phyloP scores from a whole-genome alignment of 2,113 vertebrate genomes.

The Grantiella picta region DNA sequence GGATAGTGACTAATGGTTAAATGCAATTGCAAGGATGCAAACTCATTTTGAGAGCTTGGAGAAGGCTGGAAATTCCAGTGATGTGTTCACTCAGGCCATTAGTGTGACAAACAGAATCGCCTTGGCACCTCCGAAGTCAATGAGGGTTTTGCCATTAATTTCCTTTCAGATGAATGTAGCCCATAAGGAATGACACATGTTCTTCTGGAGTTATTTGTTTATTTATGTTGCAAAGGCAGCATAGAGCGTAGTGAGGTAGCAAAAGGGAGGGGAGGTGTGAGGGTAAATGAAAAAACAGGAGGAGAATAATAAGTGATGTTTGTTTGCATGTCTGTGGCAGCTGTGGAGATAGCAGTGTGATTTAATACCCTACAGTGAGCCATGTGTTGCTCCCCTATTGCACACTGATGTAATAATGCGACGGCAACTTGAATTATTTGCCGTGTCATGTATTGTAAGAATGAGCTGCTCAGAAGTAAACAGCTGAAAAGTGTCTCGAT shows the following conservation, averaged over 20 bases:
- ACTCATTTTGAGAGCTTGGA: background rate
- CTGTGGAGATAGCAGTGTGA: conserved; percentile 4
- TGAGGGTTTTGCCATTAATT: background rate
- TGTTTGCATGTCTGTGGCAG: conserved; percentile 18
- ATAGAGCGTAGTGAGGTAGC: background rate
- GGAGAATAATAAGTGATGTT: background rate
- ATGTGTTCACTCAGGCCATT: background rate
- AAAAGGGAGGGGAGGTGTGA: background rate
- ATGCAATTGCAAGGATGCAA: background rate
- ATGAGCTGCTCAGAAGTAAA: background rate
- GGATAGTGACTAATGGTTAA: background rate
- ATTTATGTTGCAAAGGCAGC: background rate
- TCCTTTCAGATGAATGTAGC: background rate
- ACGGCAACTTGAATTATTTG: conserved; percentile 5
- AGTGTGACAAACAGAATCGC: fast-evolving
- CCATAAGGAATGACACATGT: background rate
- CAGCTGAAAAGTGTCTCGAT: background rate
- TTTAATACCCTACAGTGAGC: conserved; percentile 9
- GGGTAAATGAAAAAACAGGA: background rate
- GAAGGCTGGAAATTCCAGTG: background rate
- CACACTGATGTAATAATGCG: background rate
- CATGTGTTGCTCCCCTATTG: background rate
- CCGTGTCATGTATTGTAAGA: background rate
- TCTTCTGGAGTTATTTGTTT: background rate
- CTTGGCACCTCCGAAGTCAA: background rate